Evolutionary conservation across 2,888 invertebrate species (phyloP).

Genomic region (Ariolimax columbianus): DNA sequence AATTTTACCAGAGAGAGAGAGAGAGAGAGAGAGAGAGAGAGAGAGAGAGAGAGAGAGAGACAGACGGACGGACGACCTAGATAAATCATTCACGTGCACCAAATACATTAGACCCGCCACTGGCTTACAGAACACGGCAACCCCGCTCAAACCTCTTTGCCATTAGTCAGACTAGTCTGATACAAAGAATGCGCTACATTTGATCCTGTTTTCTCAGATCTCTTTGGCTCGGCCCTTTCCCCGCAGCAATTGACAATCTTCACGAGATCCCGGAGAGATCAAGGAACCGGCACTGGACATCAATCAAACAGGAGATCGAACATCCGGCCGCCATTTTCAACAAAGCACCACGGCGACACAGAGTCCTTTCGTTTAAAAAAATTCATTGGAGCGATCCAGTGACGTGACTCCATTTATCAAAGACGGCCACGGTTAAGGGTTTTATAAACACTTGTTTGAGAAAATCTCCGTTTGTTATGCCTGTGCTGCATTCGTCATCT

Average conservation of each 20-base stretch:
- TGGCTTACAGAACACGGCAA: no score
- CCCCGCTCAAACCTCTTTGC: neutral
- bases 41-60: no score
- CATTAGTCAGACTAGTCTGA: neutral
- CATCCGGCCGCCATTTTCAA: neutral
- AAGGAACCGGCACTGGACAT: conserved; percentile 9
- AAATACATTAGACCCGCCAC: no score
- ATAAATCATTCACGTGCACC: no score
- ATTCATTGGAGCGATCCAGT: neutral
- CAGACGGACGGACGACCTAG: no score
- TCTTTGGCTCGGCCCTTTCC: neutral
- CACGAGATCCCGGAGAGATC: conserved; percentile 33
- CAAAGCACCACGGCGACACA: neutral
- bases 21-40: no score
- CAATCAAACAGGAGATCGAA: conserved; percentile 36
- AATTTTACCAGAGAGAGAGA: no score
- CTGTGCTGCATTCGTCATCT: no score
- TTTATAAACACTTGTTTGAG: no score
- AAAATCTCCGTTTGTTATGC: no score
- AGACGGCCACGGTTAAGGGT: no score
- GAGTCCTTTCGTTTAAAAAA: conserved; percentile 1
- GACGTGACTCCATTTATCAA: no score
- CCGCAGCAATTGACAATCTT: conserved; percentile 1
- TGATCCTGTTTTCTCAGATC: neutral
- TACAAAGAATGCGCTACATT: neutral